phyloP scores from a whole-genome alignment of 2,888 invertebrate genomes.

The Cartodere bifasciata region DNA sequence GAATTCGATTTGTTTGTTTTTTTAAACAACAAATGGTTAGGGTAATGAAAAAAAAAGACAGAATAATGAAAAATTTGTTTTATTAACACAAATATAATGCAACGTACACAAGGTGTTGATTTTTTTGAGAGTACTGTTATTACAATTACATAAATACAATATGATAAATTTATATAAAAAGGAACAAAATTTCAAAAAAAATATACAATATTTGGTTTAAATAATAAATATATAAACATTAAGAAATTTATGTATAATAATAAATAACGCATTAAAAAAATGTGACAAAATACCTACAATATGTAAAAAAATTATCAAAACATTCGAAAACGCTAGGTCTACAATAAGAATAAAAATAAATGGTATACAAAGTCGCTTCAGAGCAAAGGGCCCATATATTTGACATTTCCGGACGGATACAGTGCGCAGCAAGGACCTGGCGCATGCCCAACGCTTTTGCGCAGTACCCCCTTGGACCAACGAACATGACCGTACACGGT shows the following conservation, averaged over 20 bases:
- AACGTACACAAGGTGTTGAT: conserved; percentile 23
- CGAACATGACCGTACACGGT: no score
- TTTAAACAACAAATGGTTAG: not conserved
- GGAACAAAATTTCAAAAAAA: conserved; percentile 13
- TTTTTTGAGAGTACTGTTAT: conserved; percentile 7
- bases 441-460: no score
- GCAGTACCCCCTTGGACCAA: no score
- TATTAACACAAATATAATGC: conserved; percentile 27
- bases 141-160: conserved; percentile 7
- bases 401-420: no score
- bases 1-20: no score
- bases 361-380: no score
- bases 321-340: no score
- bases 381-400: no score
- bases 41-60: not conserved
- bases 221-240: conserved; percentile 6
- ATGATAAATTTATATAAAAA: conserved; percentile 11
- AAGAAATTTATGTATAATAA: conserved; percentile 6
- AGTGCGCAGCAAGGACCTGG: no score
- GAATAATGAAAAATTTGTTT: conserved; percentile 17
- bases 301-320: no score
- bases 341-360: no score
- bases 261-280: conserved; percentile 9
- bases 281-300: no score
- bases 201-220: conserved; percentile 10